Evolutionary conservation across 2,113 vertebrate genomes (phyloP).

Genomic region (Cavia aperea): DNA sequence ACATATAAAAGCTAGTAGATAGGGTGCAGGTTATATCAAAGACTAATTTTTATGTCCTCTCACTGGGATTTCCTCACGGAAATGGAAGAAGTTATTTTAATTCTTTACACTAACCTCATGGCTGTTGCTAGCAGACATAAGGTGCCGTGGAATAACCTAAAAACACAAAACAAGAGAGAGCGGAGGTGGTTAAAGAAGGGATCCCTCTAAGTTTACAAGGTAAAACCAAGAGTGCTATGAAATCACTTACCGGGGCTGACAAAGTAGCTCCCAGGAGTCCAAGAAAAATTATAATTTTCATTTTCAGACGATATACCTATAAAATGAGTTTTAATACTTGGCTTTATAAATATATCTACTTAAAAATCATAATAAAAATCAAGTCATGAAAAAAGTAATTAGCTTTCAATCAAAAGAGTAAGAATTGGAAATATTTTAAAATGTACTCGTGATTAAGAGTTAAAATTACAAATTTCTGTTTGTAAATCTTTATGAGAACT

Average conservation of each 20-base stretch:
- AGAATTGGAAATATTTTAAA: background rate
- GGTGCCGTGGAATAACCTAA: conserved; percentile 54
- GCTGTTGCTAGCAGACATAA: conserved; percentile 65
- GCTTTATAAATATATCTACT: background rate
- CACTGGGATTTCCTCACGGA: background rate
- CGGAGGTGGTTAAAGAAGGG: background rate
- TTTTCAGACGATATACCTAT: conserved; percentile 55
- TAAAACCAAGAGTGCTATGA: background rate
- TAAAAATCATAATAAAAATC: conserved; percentile 3
- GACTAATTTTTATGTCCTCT: background rate
- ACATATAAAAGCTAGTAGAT: background rate
- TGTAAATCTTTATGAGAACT: background rate
- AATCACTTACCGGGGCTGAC: conserved; percentile 62
- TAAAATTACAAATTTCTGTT: conserved; percentile 12
- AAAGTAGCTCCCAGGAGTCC: conserved; percentile 53
- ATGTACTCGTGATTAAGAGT: conserved; percentile 11
- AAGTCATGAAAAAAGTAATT: background rate
- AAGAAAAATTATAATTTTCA: conserved; percentile 63
- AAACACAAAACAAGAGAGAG: background rate
- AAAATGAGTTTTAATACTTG: background rate
- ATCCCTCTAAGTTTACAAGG: background rate
- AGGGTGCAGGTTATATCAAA: background rate
- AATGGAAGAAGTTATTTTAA: background rate
- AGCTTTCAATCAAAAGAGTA: background rate
- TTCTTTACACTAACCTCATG: conserved; percentile 62